These are phyloP conservation scores for Drosophila dunni DNA, from an alignment of 1,140 invertebrate genomes.

Conservation along the genomic window DNA sequence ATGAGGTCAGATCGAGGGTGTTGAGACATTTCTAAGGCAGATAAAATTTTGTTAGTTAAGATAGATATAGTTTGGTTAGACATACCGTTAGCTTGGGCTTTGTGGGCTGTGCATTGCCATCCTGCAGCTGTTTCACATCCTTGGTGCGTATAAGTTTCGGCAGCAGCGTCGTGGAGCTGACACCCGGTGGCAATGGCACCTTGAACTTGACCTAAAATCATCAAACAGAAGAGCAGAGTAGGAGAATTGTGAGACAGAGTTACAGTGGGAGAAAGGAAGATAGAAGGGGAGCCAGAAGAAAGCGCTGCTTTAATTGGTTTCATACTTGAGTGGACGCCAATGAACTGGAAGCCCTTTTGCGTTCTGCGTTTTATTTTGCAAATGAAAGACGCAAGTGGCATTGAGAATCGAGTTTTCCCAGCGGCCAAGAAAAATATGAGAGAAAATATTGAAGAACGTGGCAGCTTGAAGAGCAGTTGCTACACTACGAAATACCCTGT, in stretches of 20 bases:
- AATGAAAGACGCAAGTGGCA: constrained; percentile 33
- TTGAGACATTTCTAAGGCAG: constrained; percentile 93
- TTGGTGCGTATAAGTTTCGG: constrained; percentile 92
- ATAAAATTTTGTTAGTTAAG: background rate
- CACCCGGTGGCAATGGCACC: constrained; percentile 81
- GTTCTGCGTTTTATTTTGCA: constrained; percentile 20
- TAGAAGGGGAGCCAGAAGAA: background rate
- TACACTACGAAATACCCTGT: background rate
- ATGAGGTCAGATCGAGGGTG: constrained; percentile 94
- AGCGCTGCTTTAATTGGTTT: constrained; percentile 37
- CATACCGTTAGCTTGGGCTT: constrained; percentile 89
- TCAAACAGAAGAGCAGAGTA: background rate
- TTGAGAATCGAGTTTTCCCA: constrained; percentile 20
- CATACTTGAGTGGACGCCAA: constrained; percentile 32
- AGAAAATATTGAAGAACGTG: background rate
- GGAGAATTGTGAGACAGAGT: background rate
- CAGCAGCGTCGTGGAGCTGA: constrained; percentile 87
- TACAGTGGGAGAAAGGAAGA: background rate
- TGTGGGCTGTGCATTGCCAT: constrained; percentile 85
- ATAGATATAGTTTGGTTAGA: constrained; percentile 6
- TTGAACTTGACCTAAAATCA: constrained; percentile 80
- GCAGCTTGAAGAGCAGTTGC: background rate
- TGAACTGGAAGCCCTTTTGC: constrained; percentile 43
- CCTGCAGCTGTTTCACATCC: constrained; percentile 88
- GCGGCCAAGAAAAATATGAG: constrained; percentile 3